Percentiles rank a stretch among this genome's conserved stretches.
These are phyloP conservation scores for Aurelia aurita complex sp. Pacific DNA, from an alignment of 30 jellyfish, hydroid and myxozoan genomes.

Conservation along the genomic window DNA sequence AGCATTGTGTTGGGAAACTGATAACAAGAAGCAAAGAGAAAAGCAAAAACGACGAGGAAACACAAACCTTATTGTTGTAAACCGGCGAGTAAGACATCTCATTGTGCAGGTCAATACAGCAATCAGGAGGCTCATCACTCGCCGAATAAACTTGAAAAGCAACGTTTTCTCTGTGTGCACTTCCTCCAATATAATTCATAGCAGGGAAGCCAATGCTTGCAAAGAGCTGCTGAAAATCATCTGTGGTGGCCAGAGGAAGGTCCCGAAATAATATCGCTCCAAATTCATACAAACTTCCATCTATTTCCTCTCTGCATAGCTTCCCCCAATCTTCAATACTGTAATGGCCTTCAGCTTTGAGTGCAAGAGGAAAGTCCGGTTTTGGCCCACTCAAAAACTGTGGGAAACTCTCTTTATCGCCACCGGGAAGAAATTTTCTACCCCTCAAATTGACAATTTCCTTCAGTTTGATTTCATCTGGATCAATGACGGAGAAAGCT, in stretches of 20 bases:
- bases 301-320: conserved; percentile 51
- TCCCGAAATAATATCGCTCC: conserved; percentile 79
- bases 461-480: conserved; percentile 8
- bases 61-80: conserved; percentile 69
- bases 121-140: conserved; percentile 91
- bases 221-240: conserved; percentile 59
- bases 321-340: conserved; percentile 51
- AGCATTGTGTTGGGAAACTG: too few species aligned
- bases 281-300: conserved; percentile 22
- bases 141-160: conserved; percentile 75
- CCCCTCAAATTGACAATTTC: conserved; percentile 33
- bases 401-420: conserved; percentile 55
- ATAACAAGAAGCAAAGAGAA: not conserved
- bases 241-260: conserved; percentile 63
- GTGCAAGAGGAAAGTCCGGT: conserved; percentile 48
- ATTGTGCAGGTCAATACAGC: conserved; percentile 87
- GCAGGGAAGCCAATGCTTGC: conserved; percentile 49
- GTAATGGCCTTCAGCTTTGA: conserved; percentile 34
- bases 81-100: conserved; percentile 84
- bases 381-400: conserved; percentile 52
- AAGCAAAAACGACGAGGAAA: not conserved
- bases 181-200: conserved; percentile 80
- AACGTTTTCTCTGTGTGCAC: conserved; percentile 67
- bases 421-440: conserved; percentile 71
- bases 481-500: conserved; percentile 44